These are phyloP conservation scores for Eupristina koningsbergeri DNA, from an alignment of 1,140 invertebrate species.

Conservation along the genomic window DNA sequence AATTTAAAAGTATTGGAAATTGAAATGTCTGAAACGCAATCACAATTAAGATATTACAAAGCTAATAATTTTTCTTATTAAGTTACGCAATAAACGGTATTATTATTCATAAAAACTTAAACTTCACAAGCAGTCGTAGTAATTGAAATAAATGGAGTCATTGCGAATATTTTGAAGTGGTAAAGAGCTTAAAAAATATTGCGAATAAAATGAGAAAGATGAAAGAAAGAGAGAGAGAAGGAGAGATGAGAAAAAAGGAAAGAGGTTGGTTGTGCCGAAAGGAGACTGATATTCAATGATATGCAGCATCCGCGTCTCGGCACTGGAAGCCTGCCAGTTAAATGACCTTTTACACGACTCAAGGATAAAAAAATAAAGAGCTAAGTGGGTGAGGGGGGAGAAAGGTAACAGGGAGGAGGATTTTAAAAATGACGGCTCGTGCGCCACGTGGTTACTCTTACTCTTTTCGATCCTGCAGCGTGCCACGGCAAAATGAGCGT, in stretches of 20 bases:
- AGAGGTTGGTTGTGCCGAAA: constrained; percentile 20
- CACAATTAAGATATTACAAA: no score
- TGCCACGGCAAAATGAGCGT: constrained; percentile 38
- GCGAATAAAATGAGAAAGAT: neutral
- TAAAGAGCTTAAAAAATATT: neutral
- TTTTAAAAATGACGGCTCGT: no score
- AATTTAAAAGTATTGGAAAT: no score
- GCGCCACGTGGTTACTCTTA: constrained; percentile 32
- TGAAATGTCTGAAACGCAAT: no score
- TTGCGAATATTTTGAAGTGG: neutral
- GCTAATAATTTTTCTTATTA: no score
- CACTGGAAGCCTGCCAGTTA: constrained; percentile 45
- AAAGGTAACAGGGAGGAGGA: no score
- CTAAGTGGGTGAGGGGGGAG: neutral
- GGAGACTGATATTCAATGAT: constrained; percentile 16
- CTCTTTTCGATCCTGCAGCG: neutral
- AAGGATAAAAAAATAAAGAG: constrained; percentile 15
- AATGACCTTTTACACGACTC: constrained; percentile 32
- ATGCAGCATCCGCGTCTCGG: constrained; percentile 5
- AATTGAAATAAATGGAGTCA: neutral
- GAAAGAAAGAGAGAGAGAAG: neutral
- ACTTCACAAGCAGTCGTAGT: no score
- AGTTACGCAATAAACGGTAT: no score
- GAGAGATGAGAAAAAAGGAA: neutral
- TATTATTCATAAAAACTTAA: no score